A percentile compares a stretch with the other conserved stretches of the same genome.
phyloP scores from a whole-genome alignment of 2,797 vertebrate genomes.

The Lacerta bilineata region DNA sequence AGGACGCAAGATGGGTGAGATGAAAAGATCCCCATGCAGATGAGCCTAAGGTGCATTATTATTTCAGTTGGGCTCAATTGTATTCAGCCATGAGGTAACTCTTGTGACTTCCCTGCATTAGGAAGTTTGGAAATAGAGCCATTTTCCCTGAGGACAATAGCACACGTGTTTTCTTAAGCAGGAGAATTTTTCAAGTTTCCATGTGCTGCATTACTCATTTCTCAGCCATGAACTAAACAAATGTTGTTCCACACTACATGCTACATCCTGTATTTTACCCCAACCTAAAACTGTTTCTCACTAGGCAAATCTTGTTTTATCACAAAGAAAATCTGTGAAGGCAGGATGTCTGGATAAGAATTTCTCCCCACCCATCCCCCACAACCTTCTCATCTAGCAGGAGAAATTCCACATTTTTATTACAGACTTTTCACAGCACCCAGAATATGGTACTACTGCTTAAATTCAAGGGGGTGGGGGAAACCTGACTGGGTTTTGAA shows the following conservation, averaged over 20 bases:
- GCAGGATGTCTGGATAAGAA: conserved; percentile 21
- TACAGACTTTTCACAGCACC: not conserved
- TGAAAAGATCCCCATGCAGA: not conserved
- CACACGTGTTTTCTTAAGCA: conserved; percentile 22
- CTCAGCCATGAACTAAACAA: conserved; percentile 16
- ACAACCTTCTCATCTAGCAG: not conserved
- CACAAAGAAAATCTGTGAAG: conserved; percentile 22
- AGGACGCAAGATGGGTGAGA: not conserved
- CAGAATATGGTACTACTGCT: not conserved
- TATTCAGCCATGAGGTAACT: conserved; percentile 25
- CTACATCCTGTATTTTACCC: conserved; percentile 25
- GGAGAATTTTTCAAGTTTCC: conserved; percentile 1
- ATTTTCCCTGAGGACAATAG: conserved; percentile 23
- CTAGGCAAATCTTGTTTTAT: conserved; percentile 29
- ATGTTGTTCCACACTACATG: conserved; percentile 10
- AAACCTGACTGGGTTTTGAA: no score
- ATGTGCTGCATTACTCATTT: conserved; percentile 26
- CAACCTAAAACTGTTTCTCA: not conserved
- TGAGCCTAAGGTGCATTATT: not conserved
- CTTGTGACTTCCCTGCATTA: not conserved
- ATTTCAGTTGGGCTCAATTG: conserved; percentile 11
- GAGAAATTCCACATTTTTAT: conserved; percentile 3
- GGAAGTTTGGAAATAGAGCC: conserved; percentile 23
- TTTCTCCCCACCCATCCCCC: not conserved
- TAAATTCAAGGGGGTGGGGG: not conserved